These are phyloP conservation scores for Picathartes gymnocephalus DNA, from an alignment of 2,113 vertebrate genomes.

Conservation along the genomic window DNA sequence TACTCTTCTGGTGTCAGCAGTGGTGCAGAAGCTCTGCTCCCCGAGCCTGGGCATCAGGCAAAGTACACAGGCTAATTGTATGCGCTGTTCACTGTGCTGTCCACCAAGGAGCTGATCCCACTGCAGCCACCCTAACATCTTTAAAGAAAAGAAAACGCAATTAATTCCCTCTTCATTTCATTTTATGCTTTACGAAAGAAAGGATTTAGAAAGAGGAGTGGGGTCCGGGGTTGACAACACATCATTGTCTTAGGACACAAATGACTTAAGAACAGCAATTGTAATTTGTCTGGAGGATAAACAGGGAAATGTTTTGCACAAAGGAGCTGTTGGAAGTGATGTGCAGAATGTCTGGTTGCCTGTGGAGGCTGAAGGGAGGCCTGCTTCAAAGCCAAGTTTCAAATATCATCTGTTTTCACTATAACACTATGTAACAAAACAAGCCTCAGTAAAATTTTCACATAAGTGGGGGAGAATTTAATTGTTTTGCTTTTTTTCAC, in stretches of 20 bases:
- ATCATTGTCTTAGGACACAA: background rate
- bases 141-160: background rate
- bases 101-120: background rate
- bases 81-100: background rate
- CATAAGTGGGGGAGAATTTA: slow-evolving; percentile 1
- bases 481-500: slow-evolving; percentile 1
- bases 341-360: slow-evolving; percentile 15
- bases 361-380: slow-evolving; percentile 20
- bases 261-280: background rate
- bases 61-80: background rate
- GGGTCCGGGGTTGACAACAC: background rate
- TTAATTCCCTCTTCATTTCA: background rate
- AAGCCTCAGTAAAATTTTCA: slow-evolving; percentile 12
- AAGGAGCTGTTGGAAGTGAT: slow-evolving; percentile 28
- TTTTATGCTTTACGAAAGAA: background rate
- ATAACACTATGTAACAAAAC: slow-evolving; percentile 44
- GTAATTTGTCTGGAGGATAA: slow-evolving; percentile 23
- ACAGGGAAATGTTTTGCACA: background rate
- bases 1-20: background rate
- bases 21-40: background rate
- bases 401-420: slow-evolving; percentile 64
- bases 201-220: background rate
- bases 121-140: background rate
- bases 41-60: background rate
- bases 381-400: slow-evolving; percentile 35